A percentile compares a stretch with the other conserved stretches of the same genome.
These are phyloP conservation scores for Eptesicus fuscus DNA, from an alignment of 2,113 vertebrate genomes.

Conservation along the genomic window DNA sequence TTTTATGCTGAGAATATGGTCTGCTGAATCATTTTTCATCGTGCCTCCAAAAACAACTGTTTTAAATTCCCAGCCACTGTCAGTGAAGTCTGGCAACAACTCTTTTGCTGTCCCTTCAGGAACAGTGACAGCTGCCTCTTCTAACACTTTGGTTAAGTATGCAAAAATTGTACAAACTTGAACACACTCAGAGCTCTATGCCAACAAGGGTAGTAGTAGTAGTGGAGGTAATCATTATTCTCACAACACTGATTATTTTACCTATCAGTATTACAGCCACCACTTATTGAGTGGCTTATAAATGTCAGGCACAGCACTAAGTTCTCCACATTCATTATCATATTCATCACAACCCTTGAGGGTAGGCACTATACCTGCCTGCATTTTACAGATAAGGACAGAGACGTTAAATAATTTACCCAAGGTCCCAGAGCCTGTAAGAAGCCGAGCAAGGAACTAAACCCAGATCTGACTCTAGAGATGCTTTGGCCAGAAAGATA, in stretches of 20 bases:
- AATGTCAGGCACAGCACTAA: neutral
- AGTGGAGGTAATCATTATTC: neutral
- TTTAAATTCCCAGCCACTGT: neutral
- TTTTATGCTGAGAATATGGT: conserved; percentile 5
- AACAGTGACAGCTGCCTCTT: neutral
- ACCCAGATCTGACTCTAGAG: neutral
- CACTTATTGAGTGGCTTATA: neutral
- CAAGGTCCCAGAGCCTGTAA: neutral
- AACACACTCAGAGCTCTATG: neutral
- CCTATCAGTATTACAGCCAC: neutral
- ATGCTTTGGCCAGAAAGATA: conserved; percentile 1
- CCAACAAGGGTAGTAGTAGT: neutral
- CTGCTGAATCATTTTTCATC: conserved; percentile 15
- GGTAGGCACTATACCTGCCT: neutral
- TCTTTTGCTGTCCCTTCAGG: neutral
- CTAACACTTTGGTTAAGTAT: neutral
- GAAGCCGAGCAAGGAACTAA: neutral
- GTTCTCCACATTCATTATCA: neutral
- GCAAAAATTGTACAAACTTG: neutral
- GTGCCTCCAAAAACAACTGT: neutral
- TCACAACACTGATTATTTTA: neutral
- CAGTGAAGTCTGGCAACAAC: neutral
- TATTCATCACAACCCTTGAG: neutral
- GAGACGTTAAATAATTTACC: neutral
- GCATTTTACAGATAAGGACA: neutral